Evolutionary conservation across 2,113 vertebrate genomes (phyloP).

Genomic region (Atrichornis clamosus): DNA sequence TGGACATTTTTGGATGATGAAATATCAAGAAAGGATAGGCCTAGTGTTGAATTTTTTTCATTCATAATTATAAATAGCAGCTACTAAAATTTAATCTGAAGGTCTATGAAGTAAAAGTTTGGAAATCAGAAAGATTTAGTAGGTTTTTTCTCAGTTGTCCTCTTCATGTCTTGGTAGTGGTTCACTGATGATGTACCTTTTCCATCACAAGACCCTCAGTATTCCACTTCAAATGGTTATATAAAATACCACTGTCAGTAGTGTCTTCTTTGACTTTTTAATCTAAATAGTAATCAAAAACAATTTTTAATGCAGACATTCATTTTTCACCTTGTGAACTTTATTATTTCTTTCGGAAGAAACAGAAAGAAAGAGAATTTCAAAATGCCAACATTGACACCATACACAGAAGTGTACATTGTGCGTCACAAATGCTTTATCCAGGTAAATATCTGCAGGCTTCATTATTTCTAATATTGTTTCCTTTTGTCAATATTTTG

Average conservation of each 20-base stretch:
- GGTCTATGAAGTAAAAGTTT: neutral
- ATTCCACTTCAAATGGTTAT: slow-evolving; percentile 3
- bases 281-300: neutral
- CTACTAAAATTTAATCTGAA: slow-evolving; percentile 2
- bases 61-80: slow-evolving; percentile 13
- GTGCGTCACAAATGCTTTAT: neutral
- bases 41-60: slow-evolving; percentile 8
- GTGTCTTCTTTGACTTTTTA: neutral
- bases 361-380: neutral
- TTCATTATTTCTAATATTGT: neutral
- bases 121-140: neutral
- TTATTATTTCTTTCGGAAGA: neutral
- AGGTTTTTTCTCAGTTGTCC: neutral
- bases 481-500: neutral
- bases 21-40: neutral
- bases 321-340: neutral
- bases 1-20: slow-evolving; percentile 14
- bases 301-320: neutral
- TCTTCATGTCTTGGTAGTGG: neutral
- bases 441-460: neutral
- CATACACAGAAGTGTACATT: neutral
- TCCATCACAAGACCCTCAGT: neutral
- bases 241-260: neutral
- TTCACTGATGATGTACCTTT: neutral
- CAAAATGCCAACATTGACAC: neutral